phyloP scores from a whole-genome alignment of 1,140 invertebrate genomes.

The Drosophila kohkoa region DNA sequence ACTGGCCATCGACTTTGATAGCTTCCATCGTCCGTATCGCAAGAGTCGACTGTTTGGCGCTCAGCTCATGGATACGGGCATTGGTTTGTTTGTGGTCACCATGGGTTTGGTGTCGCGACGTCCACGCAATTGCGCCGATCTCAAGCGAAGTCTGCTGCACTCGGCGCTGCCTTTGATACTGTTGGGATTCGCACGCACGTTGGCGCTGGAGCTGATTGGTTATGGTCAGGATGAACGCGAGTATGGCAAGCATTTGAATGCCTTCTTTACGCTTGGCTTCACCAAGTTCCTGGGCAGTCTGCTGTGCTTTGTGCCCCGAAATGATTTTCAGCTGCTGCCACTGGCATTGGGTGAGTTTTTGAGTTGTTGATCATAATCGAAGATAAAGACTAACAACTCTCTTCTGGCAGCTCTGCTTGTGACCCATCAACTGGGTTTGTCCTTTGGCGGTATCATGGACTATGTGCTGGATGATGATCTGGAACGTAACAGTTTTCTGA shows the following conservation, averaged over 20 bases:
- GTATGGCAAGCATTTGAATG: constrained; percentile 99
- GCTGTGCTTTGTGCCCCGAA: constrained; percentile 36
- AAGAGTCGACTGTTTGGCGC: constrained; percentile 96
- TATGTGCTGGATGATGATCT: constrained; percentile 89
- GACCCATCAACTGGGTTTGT: constrained; percentile 49
- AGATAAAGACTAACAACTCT: constrained; percentile 85
- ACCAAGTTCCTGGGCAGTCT: constrained; percentile 90
- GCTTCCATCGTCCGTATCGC: constrained; percentile 93
- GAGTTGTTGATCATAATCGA: constrained; percentile 39
- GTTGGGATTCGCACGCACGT: constrained; percentile 90
- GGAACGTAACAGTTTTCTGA: constrained; percentile 88
- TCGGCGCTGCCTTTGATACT: constrained; percentile 86
- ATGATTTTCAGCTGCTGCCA: constrained; percentile 50
- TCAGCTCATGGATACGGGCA: constrained; percentile 97
- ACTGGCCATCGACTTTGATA: constrained; percentile 95
- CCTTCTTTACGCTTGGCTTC: constrained; percentile 96
- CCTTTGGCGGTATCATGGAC: constrained; percentile 86
- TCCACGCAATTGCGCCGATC: constrained; percentile 66
- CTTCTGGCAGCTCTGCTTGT: constrained; percentile 34
- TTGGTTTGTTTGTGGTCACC: constrained; percentile 94
- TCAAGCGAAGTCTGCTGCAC: constrained; percentile 73
- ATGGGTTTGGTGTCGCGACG: constrained; percentile 90
- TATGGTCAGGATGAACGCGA: constrained; percentile 96
- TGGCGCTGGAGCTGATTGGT: constrained; percentile 87
- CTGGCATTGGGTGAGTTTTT: constrained; percentile 64